Base-by-base conservation (phyloP, 2,113 vertebrate species). In the Otolemur garnettii region DNA sequence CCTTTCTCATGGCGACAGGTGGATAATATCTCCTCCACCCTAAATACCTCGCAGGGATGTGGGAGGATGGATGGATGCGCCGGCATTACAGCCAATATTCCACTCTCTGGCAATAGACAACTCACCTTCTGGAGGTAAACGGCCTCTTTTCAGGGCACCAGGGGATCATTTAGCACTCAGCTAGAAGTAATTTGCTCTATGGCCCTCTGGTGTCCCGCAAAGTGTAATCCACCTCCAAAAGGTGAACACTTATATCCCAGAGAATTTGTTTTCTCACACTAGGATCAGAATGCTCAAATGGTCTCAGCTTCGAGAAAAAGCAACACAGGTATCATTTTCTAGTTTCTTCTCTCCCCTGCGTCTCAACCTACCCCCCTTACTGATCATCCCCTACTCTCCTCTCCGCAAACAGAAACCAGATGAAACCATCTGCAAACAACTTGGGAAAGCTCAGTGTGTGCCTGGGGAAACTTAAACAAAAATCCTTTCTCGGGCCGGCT, bases 71-170 rank as follows among this genome's bases (percentile, higher is more conserved):
- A 96, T 88, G 95, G 96, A 96, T 85, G 90, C 57, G 86, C 79
- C 15, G 1, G 69, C 72, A 38, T 83, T 78, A 68, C 87, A 69
- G 95, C 95, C 97, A 91, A 87, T 80, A 86, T 86, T 82, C 93
- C 33, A 24, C 89, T 91, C 60, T 35, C 89, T 8, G n/a, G 92
- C 93, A 84, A 95, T 97, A 96, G 96, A 98, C 92, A 50, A 87
- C 92, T 95, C 95, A 94, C 96, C 96, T 94, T 95, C 87, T 18
- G 92, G 93, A 96, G 92, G 97, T 94, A 78, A 97, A 92, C 11
- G 21, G 92, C 90, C 87, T 93, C 92, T 90, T 91, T 45, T 69
- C 72, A 24, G 96, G 82, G 96, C 95, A 92, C 80, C 97, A 45
- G 87, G 96, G 97, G 90, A 91, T 33, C 95, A 68, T 83, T 97